Evolutionary conservation across 2,797 vertebrate species (phyloP).

Genomic region (Furcifer pardalis): DNA sequence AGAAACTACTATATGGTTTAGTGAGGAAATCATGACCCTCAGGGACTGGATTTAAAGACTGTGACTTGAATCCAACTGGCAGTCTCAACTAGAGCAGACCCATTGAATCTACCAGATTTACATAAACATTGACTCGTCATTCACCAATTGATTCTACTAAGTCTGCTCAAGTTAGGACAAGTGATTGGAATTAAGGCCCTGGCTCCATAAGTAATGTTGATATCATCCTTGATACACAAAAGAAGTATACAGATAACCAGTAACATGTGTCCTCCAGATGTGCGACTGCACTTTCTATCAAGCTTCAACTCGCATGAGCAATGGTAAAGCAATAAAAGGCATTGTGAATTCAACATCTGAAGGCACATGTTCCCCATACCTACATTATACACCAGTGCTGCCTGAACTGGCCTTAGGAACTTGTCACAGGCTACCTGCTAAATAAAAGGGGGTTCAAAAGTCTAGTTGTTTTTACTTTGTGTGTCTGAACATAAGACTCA

Average conservation of each 20-base stretch:
- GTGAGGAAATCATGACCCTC: not conserved
- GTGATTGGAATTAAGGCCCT: not conserved
- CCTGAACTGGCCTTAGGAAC: not conserved
- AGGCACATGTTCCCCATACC: not conserved
- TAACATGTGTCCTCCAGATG: not conserved
- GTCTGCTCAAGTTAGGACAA: not conserved
- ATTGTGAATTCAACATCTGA: no score
- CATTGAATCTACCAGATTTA: no score
- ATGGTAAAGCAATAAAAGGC: no score
- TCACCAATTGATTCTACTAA: no score
- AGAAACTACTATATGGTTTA: not conserved
- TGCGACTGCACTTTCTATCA: no score
- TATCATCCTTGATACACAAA: not conserved
- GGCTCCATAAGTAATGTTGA: not conserved
- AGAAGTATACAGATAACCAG: not conserved
- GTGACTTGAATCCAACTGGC: not conserved
- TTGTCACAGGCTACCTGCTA: not conserved
- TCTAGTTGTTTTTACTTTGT: not conserved
- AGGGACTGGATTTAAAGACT: not conserved
- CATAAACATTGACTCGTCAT: no score
- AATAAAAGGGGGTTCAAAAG: not conserved
- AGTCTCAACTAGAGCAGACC: no score
- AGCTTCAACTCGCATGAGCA: no score
- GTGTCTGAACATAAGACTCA: not conserved
- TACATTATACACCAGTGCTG: not conserved